Evolutionary conservation across 2,888 invertebrate species (phyloP), one percentile per base, ranked within the genome.

Genomic region (Tipula vernalis): DNA sequence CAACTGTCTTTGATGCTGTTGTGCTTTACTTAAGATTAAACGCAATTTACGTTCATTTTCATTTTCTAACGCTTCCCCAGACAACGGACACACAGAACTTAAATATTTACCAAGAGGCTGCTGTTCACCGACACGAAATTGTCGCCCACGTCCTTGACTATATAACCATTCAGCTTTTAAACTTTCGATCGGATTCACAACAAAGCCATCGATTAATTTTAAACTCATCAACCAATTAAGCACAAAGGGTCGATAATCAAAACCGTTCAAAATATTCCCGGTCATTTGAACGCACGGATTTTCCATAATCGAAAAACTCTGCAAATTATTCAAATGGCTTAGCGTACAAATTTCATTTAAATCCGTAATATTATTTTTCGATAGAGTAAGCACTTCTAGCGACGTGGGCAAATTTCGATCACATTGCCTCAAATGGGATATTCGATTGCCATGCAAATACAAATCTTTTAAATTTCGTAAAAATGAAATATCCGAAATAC

Each of bases 91-190:
- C 2, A 95, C 96, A 18, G 95, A 94, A 1, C 96, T 94, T 86
- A 98, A 93, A 92, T 98, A 98, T 88, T 96, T 95, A 86, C 95
- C 94, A 84, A 98, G 91, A 87, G 95, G 95, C 13, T 94, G 92
- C 89, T 98, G 98, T 90, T 98, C 97, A 0, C 98, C 98, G 15
- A 95, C 92, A 87, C 96, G 95, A 92, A 95, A 98, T 90, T 97
- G 96, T 87, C 98, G 94, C 0, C 98, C 98, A 89, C 96, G 95
- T 85, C 98, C 98, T 93, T 98, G 98, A 88, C 98, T 98, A 92
- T 98, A 98, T 87, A 98, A 92, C 98, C 98, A 98, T 91, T 98
- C 98, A 0, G 98, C 98, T 92, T 97, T 96, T 88, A 98, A 93
- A 91, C 98, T 97, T 93, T 98, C 98, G 89, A 97, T 96, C 87